These are phyloP conservation scores for Tupaia tana DNA, from an alignment of 2,113 vertebrate genomes.

Conservation along the genomic window DNA sequence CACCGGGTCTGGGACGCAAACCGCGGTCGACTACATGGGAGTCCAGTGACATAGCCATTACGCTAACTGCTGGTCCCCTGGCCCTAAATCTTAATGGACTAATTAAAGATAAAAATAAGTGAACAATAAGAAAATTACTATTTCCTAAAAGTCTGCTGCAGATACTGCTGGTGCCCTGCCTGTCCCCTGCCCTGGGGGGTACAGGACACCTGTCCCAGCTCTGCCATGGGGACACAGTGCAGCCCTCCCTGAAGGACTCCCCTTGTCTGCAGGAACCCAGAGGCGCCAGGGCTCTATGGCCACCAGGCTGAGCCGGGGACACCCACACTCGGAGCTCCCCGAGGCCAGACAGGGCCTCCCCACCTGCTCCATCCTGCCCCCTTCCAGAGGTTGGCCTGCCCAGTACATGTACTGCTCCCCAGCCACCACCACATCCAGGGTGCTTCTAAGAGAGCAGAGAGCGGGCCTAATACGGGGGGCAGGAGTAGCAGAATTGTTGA, in stretches of 20 bases:
- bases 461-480: neutral
- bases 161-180: accelerated
- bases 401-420: neutral
- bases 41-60: too few relatives aligned
- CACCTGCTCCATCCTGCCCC: accelerated
- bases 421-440: accelerated
- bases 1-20: too few relatives aligned
- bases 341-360: too few relatives aligned
- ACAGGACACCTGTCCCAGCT: too few relatives aligned
- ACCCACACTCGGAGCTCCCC: accelerated
- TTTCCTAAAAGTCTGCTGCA: accelerated
- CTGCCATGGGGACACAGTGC: neutral
- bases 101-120: neutral
- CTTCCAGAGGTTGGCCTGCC: neutral
- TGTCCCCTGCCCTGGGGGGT: too few relatives aligned
- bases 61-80: too few relatives aligned
- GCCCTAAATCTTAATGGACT: neutral
- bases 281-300: accelerated
- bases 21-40: too few relatives aligned
- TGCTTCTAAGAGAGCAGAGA: too few relatives aligned
- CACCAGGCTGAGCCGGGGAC: too few relatives aligned
- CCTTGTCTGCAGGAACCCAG: neutral
- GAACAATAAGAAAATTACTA: too few relatives aligned
- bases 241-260: neutral
- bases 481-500: neutral